Percentiles rank a stretch among this genome's conserved stretches.
These are phyloP conservation scores for Sycophila texana DNA, from an alignment of 2,888 invertebrate genomes.

Conservation along the genomic window DNA sequence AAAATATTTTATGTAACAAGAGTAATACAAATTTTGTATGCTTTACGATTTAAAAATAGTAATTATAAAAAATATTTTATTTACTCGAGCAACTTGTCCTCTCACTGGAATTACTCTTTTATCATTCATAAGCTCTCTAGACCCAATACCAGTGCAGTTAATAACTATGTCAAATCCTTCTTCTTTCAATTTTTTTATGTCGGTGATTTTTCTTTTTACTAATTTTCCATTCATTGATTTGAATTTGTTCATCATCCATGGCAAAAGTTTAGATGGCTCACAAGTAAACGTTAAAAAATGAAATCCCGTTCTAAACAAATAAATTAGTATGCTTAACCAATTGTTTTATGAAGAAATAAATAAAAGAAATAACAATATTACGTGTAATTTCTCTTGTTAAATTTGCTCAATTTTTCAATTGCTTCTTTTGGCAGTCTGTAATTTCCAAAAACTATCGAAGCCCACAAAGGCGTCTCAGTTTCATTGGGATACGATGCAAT, in stretches of 20 bases:
- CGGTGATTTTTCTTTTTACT: slow-evolving; percentile 76
- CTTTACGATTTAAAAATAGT: not conserved
- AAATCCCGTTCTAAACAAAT: slow-evolving; percentile 78
- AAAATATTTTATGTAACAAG: not conserved
- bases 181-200: slow-evolving; percentile 76
- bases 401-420: slow-evolving; percentile 65
- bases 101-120: slow-evolving; percentile 80
- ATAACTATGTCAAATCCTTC: slow-evolving; percentile 82
- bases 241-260: slow-evolving; percentile 82
- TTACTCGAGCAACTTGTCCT: slow-evolving; percentile 85
- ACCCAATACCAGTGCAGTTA: slow-evolving; percentile 87
- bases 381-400: slow-evolving; percentile 74
- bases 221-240: slow-evolving; percentile 79
- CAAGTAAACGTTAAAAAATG: slow-evolving; percentile 83
- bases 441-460: slow-evolving; percentile 75
- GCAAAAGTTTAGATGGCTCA: slow-evolving; percentile 82
- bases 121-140: slow-evolving; percentile 81
- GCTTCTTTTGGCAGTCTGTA: slow-evolving; percentile 69
- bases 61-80: slow-evolving; percentile 19
- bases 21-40: no score
- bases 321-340: not conserved
- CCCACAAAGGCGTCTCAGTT: slow-evolving; percentile 73
- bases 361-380: slow-evolving; percentile 57
- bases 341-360: not conserved
- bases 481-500: slow-evolving; percentile 70